Conservation (phyloP, 2,888 invertebrate genomes). For the Doris montereyensis region DNA sequence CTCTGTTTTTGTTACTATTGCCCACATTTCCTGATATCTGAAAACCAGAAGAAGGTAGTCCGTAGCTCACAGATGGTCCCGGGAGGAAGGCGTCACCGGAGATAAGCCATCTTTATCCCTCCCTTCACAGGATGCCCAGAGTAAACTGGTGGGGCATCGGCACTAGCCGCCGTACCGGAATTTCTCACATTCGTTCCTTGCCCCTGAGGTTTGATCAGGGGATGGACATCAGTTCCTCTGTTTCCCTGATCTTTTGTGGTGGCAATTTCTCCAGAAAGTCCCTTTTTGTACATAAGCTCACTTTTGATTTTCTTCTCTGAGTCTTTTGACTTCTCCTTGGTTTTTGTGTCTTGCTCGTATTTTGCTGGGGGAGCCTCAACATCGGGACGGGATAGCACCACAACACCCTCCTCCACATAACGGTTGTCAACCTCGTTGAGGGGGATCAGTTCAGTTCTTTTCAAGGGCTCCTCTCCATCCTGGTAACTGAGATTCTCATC, state of each 20-base stretch:
- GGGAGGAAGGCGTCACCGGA: too few species aligned
- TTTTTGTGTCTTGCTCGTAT: conserved; percentile 51
- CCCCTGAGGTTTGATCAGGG: not conserved
- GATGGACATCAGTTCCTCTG: not conserved
- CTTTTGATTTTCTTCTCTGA: conserved; percentile 18
- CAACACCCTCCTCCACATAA: conserved; percentile 59
- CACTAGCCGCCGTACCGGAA: conserved; percentile 6
- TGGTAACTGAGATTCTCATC: conserved; percentile 68
- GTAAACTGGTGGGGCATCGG: too few species aligned
- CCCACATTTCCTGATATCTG: not conserved
- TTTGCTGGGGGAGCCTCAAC: conserved; percentile 55
- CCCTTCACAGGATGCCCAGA: too few species aligned
- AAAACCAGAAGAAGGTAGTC: conserved; percentile 14
- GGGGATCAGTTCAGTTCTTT: conserved; percentile 57
- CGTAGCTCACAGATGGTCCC: conserved; percentile 37
- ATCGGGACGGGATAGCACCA: conserved; percentile 51
- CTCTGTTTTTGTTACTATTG: not conserved
- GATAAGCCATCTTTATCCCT: conserved; percentile 30
- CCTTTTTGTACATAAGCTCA: conserved; percentile 27
- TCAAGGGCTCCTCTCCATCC: conserved; percentile 60
- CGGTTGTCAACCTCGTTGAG: conserved; percentile 61
- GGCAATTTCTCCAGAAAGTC: not conserved
- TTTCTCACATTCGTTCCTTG: not conserved
- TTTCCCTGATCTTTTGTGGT: not conserved
- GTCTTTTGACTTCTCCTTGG: conserved; percentile 61